phyloP scores from a whole-genome alignment of 92 coral and sea anemone species.

The Chrysogorgia sp. region DNA sequence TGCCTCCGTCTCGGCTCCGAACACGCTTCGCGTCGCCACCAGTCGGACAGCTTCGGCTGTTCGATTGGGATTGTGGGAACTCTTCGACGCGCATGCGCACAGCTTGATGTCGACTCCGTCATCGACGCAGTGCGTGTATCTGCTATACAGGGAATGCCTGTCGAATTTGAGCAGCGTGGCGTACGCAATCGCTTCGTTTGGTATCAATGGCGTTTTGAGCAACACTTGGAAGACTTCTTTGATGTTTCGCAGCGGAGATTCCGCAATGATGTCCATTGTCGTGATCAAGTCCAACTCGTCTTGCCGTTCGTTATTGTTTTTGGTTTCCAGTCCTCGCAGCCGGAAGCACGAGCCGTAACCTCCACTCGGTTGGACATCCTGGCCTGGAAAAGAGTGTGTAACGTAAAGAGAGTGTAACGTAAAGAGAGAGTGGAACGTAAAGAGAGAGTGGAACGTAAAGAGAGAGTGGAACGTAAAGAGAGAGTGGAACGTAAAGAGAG shows the following conservation, averaged over 20 bases:
- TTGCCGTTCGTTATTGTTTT: conserved; percentile 28
- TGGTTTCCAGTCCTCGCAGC: conserved; percentile 23
- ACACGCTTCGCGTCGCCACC: conserved; percentile 31
- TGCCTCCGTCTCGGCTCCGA: conserved; percentile 72
- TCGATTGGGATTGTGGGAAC: not conserved
- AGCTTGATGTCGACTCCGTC: conserved; percentile 74
- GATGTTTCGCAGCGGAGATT: conserved; percentile 24
- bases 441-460: no score
- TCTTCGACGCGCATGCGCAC: conserved; percentile 73
- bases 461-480: no score
- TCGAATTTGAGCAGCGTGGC: conserved; percentile 64
- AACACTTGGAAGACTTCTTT: conserved; percentile 25
- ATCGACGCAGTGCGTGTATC: conserved; percentile 79
- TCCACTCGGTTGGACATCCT: not conserved
- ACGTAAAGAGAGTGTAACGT: no score
- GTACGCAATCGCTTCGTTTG: conserved; percentile 6
- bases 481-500: no score
- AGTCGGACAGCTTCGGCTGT: not conserved
- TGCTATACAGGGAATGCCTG: conserved; percentile 77
- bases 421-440: no score
- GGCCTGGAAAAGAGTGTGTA: no score
- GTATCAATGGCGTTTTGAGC: conserved; percentile 31
- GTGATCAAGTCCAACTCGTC: not conserved
- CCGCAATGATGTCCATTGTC: conserved; percentile 4
- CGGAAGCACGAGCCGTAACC: conserved; percentile 37